phyloP scores from a whole-genome alignment of 2,888 invertebrate genomes.

The Sesia bembeciformis region DNA sequence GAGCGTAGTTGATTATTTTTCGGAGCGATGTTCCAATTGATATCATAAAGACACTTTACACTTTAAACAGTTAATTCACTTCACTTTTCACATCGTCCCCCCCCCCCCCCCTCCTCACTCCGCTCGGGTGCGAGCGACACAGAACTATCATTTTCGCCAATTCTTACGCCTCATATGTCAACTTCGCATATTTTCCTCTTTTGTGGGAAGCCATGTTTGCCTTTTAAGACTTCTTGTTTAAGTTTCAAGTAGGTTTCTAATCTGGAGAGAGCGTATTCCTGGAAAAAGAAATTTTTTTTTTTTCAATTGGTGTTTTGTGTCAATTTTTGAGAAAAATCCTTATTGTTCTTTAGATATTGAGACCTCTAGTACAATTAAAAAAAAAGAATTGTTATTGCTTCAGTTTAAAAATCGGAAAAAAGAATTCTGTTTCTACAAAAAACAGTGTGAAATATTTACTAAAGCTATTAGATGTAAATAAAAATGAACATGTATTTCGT shows the following conservation, averaged over 20 bases:
- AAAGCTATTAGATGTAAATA: too few species aligned
- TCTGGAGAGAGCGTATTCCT: slow-evolving; percentile 80
- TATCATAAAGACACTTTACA: background rate
- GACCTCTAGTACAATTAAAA: too few species aligned
- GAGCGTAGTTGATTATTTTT: too few species aligned
- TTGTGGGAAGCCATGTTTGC: slow-evolving; percentile 44
- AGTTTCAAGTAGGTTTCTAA: slow-evolving; percentile 77
- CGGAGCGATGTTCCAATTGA: too few species aligned
- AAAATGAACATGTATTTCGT: too few species aligned
- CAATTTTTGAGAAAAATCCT: too few species aligned
- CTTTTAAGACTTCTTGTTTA: slow-evolving; percentile 71
- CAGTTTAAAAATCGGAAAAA: too few species aligned
- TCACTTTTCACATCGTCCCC: slow-evolving; percentile 1
- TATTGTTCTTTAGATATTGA: too few species aligned
- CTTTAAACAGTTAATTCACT: background rate
- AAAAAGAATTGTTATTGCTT: background rate
- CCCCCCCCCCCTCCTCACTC: slow-evolving; percentile 4
- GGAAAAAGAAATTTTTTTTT: slow-evolving; percentile 20
- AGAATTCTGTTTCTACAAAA: too few species aligned
- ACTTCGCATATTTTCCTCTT: slow-evolving; percentile 69
- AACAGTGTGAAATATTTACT: too few species aligned
- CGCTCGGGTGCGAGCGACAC: slow-evolving; percentile 8
- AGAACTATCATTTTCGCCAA: background rate
- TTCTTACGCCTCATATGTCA: slow-evolving; percentile 51
- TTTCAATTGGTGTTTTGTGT: too few species aligned